Conservation (phyloP, 2,888 invertebrate species). For the Beris morrisii region DNA sequence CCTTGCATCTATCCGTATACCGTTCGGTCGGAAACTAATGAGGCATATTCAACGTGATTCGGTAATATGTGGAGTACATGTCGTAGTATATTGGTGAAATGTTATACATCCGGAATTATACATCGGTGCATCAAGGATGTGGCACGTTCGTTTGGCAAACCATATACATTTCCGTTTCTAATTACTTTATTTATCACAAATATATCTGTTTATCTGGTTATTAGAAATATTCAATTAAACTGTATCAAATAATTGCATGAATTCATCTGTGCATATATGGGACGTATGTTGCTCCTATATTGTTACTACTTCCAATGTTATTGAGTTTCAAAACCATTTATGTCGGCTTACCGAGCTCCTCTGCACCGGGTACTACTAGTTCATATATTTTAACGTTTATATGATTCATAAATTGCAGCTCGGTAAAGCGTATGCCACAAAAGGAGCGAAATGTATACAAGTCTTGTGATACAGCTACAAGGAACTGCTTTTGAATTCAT, state of each 20-base stretch:
- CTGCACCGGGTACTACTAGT: neutral
- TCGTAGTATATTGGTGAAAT: neutral
- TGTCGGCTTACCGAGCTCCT: neutral
- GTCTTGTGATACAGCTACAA: slow-evolving; percentile 7
- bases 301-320: no score
- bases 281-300: neutral
- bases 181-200: slow-evolving; percentile 33
- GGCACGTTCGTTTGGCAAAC: slow-evolving; percentile 14
- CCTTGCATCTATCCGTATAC: neutral
- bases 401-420: slow-evolving; percentile 3
- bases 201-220: slow-evolving; percentile 20
- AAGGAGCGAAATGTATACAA: slow-evolving; percentile 10
- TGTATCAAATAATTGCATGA: slow-evolving; percentile 12
- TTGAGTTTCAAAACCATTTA: no score
- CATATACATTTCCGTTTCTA: slow-evolving; percentile 19
- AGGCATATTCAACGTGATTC: slow-evolving; percentile 9
- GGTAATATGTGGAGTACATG: neutral
- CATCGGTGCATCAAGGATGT: neutral
- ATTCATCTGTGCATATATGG: neutral
- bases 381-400: slow-evolving; percentile 4
- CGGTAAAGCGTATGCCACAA: neutral
- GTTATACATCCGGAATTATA: slow-evolving; percentile 1
- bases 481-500: slow-evolving; percentile 28
- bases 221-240: slow-evolving; percentile 27
- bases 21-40: slow-evolving; percentile 20